Base-by-base conservation (phyloP, 2,797 vertebrate species). In the Fistularia commersonii region DNA sequence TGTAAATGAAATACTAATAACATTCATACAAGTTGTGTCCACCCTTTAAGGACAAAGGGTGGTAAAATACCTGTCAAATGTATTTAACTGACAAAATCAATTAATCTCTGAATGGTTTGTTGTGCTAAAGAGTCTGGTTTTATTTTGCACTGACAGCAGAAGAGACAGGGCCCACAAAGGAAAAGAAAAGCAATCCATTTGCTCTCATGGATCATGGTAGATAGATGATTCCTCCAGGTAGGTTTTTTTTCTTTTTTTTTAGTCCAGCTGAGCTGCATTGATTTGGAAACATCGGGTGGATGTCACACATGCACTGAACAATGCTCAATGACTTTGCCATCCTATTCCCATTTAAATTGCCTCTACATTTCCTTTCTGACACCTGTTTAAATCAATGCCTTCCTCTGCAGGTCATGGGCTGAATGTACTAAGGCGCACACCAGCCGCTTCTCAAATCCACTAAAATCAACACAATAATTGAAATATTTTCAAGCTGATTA, bases 391-490 rank as follows among this genome's bases (percentile, higher is more conserved):
- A 99, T 99, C 96, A 98, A 98, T 98, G 97, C 95, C 92, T 97
- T 98, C 96, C 95, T 96, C 93, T 94, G 93, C 93, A 93, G 96
- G 96, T 98, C 94, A 94, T 91, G 90, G 94, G 93, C 92, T 94
- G 93, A 96, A 94, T 97, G 94, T 93, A 93, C 92, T 87, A 89
- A 89, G 92, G 92, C 93, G 90, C 94, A 91, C 93, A 89, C 91
- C 91, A 90, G 92, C 92, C 91, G 93, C 94, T 93, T 97, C 95
- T 99, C 95, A 98, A 98, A 99, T 99, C 96, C 96, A 95, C 97
- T 98, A 99, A 98, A 99, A 99, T 99, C 97, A 99, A 99, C 97
- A 99, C 96, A 98, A 98, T 99, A 99, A 99, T 99, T 99, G 97
- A 99, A 99, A 99, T 99, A 99, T 99, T 99, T 99, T 98, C 97